Evolutionary conservation across 53 echinoderm and acorn worm species (phyloP), one percentile per base, ranked within the genome.

Genomic region (Hippasteria phrygiana): DNA sequence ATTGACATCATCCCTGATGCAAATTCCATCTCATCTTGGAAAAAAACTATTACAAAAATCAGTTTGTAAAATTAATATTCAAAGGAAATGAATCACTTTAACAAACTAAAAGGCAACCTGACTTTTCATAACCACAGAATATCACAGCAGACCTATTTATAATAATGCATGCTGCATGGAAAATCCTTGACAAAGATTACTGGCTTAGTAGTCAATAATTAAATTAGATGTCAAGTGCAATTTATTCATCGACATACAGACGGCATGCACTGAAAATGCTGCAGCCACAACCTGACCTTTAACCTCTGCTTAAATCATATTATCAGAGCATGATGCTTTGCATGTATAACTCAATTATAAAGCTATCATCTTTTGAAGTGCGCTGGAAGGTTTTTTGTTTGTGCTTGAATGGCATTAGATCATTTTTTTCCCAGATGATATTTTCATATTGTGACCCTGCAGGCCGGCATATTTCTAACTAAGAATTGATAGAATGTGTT

Each of bases 141-240:
- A 40, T 73, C 38, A 22, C 73, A 22, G 40, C 73, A 20, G 73
- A 73, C 24, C 40, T 40, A 73, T 6, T 38, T 24, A 73, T 40
- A 24, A 31, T 50, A 76, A 51, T 76, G 31, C 48, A 51, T 51
- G 51, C 48, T 50, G 50, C 76, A 76, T 76, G 51, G 18, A 76
- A 73, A 73, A 76, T 76, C 76, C 76, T 48, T 76, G 76, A 50
- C 32, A 40, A 75, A 45, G 47, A 45, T 75, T 46, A 46, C 28
- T 27, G 75, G 75, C 45, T 75, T 13, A 32, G 76, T 76, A 76
- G 26, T 42, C 31, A 29, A 34, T 48, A 76, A 76, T 76, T 76
- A 13, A 76, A 76, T 76, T 76, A 51, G 50, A 4, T 35, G 16
- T 67, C 33, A 35, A 67, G 69, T 35, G 3, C 69, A 75, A 75